Evolutionary conservation across 2,113 vertebrate genomes (phyloP).

Genomic region (Tonatia bakeri): DNA sequence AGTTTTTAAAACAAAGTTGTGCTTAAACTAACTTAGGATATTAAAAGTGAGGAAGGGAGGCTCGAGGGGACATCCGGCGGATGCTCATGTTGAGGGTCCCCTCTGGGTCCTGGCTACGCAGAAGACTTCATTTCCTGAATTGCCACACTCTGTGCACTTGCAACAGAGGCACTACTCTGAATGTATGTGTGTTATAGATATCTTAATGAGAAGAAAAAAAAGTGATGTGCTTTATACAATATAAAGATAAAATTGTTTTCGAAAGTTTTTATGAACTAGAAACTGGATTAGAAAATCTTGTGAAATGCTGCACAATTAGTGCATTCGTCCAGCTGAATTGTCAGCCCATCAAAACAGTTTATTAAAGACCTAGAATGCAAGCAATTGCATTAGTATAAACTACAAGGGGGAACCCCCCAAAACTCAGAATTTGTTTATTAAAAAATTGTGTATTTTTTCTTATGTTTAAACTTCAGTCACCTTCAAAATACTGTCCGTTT

Average conservation of each 20-base stretch:
- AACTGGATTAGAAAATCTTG: background rate
- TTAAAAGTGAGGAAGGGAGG: background rate
- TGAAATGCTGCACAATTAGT: background rate
- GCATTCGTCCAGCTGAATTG: background rate
- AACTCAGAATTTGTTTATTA: too few relatives aligned
- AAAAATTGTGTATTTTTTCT: too few relatives aligned
- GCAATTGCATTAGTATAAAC: background rate
- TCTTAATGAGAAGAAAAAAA: background rate
- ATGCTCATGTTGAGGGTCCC: background rate
- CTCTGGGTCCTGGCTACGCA: background rate
- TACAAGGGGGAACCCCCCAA: too few relatives aligned
- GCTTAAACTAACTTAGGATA: background rate
- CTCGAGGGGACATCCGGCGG: background rate
- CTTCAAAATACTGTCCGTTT: too few relatives aligned
- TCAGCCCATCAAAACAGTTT: background rate
- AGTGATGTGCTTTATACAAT: background rate
- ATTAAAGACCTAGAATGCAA: background rate
- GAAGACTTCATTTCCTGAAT: slow-evolving; percentile 25
- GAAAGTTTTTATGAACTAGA: slow-evolving; percentile 26
- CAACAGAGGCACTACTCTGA: background rate
- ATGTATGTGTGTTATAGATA: background rate
- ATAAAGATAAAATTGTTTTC: background rate
- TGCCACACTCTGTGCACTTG: background rate
- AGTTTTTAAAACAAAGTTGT: slow-evolving; percentile 5
- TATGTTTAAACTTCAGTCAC: too few relatives aligned